Base-by-base conservation (phyloP, 2,888 invertebrate genomes). In the Agonum fuliginosum region DNA sequence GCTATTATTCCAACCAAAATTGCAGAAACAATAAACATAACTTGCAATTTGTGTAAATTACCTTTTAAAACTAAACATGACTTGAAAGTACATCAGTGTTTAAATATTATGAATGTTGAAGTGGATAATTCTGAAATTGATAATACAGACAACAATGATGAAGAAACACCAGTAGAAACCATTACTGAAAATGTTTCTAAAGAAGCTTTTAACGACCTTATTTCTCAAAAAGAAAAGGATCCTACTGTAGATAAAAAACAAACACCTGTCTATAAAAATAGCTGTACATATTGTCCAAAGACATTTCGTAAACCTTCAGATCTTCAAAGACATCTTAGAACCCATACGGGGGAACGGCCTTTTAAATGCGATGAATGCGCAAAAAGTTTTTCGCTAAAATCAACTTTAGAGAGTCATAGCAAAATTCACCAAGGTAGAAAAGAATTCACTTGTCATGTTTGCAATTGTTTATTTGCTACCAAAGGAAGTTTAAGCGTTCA, bases 281-380 rank as follows among this genome's bases (percentile, higher is more conserved):
- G 43, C 4, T 88, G 92, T 86, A 86, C 85, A 76, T 89, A 84
- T 81, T 93, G 93, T 83, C 86, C 87, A 10, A 93, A 93, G 83
- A 89, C 88, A 78, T 93, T 93, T 83, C 90, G 91, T 80, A 93
- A 93, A 83, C 91, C 91, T 0, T 91, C 91, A 71, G 93, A 93
- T 86, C 86, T 93, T 54, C 88, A 89, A 54, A 87, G 93, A 1
- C 93, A 93, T 82, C 87, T 91, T 58, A 86, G 93, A 46, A 91
- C 91, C 2, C 93, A 93, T 83, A 93, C 92, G 0, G 91, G 91
- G 0, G 93, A 93, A 84, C 89, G 90, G 80, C 93, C 94, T 0
- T 93, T 89, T 84, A 88, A 86, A 48, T 91, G 91, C 79, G 84
- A 87, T 41, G 85, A 85, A 80, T 91, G 91, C 80, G 86, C 84